phyloP scores from a whole-genome alignment of 2,113 vertebrate genomes.

The Pungitius pungitius region DNA sequence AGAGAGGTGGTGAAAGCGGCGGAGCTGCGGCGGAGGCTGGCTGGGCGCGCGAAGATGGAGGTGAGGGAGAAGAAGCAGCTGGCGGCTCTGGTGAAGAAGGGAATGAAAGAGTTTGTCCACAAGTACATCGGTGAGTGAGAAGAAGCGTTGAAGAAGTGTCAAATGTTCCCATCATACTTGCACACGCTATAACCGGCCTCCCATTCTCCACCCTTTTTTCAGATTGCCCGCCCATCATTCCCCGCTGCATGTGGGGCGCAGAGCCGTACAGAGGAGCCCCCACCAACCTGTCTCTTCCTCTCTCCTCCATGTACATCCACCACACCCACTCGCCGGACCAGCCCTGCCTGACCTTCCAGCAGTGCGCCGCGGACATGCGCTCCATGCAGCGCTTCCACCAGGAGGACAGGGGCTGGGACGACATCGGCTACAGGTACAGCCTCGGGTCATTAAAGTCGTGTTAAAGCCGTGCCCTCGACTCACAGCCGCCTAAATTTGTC shows the following conservation, averaged over 20 bases:
- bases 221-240: slow-evolving; percentile 88
- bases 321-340: slow-evolving; percentile 82
- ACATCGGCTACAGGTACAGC: slow-evolving; percentile 91
- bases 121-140: slow-evolving; percentile 81
- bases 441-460: no score
- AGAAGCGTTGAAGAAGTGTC: neutral
- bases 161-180: neutral
- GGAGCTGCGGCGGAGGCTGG: slow-evolving; percentile 63
- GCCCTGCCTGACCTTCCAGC: slow-evolving; percentile 81
- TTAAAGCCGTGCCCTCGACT: no score
- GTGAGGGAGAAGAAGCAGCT: slow-evolving; percentile 25
- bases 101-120: slow-evolving; percentile 77
- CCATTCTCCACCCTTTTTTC: neutral
- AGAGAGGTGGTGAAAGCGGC: slow-evolving; percentile 74
- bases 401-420: slow-evolving; percentile 81
- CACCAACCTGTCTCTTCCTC: slow-evolving; percentile 71
- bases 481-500: neutral
- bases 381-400: slow-evolving; percentile 91
- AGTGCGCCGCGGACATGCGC: slow-evolving; percentile 84
- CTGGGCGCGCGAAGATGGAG: slow-evolving; percentile 27
- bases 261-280: slow-evolving; percentile 84
- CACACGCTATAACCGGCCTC: neutral
- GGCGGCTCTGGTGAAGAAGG: slow-evolving; percentile 66
- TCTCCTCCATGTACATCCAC: slow-evolving; percentile 87
- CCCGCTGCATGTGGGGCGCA: slow-evolving; percentile 89